These are phyloP conservation scores for Hedychridium roseum DNA, from an alignment of 2,888 invertebrate genomes.

Conservation along the genomic window DNA sequence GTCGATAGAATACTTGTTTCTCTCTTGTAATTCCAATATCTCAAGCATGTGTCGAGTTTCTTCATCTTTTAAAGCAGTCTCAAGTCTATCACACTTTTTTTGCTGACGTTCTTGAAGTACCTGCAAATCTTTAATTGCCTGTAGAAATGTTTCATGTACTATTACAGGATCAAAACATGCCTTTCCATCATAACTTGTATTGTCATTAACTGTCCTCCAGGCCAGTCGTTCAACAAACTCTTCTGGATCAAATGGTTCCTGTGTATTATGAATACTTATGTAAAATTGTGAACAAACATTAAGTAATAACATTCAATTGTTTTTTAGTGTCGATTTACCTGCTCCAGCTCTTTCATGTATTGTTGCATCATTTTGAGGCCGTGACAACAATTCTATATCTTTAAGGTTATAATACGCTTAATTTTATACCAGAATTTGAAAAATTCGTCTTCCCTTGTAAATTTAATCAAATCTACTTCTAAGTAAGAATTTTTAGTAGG, in stretches of 20 bases:
- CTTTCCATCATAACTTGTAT: slow-evolving; percentile 72
- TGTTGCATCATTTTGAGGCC: slow-evolving; percentile 81
- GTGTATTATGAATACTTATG: slow-evolving; percentile 35
- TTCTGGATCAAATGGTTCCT: slow-evolving; percentile 97
- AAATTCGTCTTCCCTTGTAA: no score
- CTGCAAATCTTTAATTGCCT: slow-evolving; percentile 85
- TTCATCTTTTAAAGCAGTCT: slow-evolving; percentile 84
- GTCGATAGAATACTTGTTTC: slow-evolving; percentile 86
- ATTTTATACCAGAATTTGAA: no score
- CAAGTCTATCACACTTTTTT: slow-evolving; percentile 84
- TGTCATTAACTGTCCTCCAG: slow-evolving; percentile 85
- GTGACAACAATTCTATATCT: slow-evolving; percentile 11
- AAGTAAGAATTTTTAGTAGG: no score
- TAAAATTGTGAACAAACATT: background rate
- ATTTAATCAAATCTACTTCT: no score
- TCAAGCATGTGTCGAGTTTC: slow-evolving; percentile 84
- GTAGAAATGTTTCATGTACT: slow-evolving; percentile 90
- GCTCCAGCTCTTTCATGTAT: slow-evolving; percentile 87
- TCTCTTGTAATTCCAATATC: slow-evolving; percentile 82
- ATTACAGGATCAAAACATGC: slow-evolving; percentile 85
- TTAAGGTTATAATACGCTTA: slow-evolving; percentile 12
- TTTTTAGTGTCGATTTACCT: slow-evolving; percentile 65
- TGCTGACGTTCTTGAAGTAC: slow-evolving; percentile 85
- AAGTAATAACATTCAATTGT: background rate
- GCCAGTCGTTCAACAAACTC: slow-evolving; percentile 97